Evolutionary conservation across 2,113 vertebrate genomes (phyloP), one percentile per base, ranked within the genome.

Genomic region (Thermophis baileyi): DNA sequence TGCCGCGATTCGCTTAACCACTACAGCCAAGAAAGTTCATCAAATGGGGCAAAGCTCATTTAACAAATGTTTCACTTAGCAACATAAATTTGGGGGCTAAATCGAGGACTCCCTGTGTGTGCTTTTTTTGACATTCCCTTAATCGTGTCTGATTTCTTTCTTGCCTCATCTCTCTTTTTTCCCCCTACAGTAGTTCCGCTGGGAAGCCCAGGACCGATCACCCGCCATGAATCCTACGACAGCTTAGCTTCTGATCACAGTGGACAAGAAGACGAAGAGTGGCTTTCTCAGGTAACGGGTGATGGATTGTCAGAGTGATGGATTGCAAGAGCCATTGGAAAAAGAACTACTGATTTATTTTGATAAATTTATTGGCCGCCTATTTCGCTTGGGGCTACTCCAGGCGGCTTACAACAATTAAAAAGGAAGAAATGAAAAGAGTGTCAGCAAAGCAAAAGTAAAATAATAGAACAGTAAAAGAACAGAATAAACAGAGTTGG

Each of bases 181-280:
- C 53, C 12, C 0, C 1, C 50, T 2, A 10, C 88, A 99, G 99
- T 98, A 93, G 98, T 98, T 90, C 98, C 99, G 1, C 98, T 98
- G 0, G 98, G 98, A 94, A 99, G 99, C 95, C 99, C 99, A 0
- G 98, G 98, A 0, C 98, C 98, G 2, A 99, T 99, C 96, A 99
- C 98, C 60, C 98, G 98, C 0, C 98, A 99, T 0, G 99, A 99
- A 95, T 99, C 99, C 0, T 99, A 98, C 2, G 99, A 99, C 98
- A 99, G 99, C 95, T 96, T 99, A 95, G 98, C 98, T 0, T 99
- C 99, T 0, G 99, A 99, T 97, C 98, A 99, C 95, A 99, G 99
- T 3, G 98, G 98, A 49, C 99, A 98, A 88, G 99, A 99, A 93
- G 99, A 99, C 40, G 99, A 99, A 95, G 99, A 99, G 96, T 99